Percentiles rank a stretch among this genome's conserved stretches.
Conservation (phyloP, 2,113 vertebrate species). For the Microcebus jonahi region DNA sequence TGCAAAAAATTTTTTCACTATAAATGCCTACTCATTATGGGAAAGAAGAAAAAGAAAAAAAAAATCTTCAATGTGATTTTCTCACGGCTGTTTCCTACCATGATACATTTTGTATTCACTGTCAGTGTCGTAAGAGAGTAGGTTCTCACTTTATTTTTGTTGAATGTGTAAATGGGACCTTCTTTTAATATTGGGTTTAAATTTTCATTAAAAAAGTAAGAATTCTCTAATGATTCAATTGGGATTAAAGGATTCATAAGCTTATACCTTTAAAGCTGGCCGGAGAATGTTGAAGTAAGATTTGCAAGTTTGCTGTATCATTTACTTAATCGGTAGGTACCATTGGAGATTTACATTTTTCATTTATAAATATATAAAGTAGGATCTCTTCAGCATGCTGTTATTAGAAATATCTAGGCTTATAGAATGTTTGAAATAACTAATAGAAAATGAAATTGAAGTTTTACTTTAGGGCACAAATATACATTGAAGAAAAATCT, state of each 20-base stretch:
- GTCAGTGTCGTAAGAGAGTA: neutral
- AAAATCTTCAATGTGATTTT: neutral
- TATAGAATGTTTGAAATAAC: conserved; percentile 31
- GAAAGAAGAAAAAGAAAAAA: conserved; percentile 31
- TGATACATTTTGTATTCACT: neutral
- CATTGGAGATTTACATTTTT: conserved; percentile 51
- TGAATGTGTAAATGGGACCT: neutral
- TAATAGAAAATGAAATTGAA: conserved; percentile 18
- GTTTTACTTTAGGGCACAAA: neutral
- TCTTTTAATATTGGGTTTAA: neutral
- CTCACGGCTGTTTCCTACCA: neutral
- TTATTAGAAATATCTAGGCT: conserved; percentile 40
- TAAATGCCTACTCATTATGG: neutral
- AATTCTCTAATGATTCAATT: conserved; percentile 2
- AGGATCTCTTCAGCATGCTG: neutral
- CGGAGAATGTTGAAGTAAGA: conserved; percentile 19
- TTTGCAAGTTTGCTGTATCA: neutral
- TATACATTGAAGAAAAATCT: neutral
- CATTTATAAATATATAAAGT: conserved; percentile 35
- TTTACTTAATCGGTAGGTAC: conserved; percentile 25
- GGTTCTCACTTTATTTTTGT: neutral
- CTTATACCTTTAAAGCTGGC: conserved; percentile 34
- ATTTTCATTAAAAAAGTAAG: neutral
- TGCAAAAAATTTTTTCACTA: neutral
- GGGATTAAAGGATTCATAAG: neutral